Evolutionary conservation across 2,797 vertebrate genomes (phyloP), one percentile per base, ranked within the genome.

Genomic region (Tangara arthus): DNA sequence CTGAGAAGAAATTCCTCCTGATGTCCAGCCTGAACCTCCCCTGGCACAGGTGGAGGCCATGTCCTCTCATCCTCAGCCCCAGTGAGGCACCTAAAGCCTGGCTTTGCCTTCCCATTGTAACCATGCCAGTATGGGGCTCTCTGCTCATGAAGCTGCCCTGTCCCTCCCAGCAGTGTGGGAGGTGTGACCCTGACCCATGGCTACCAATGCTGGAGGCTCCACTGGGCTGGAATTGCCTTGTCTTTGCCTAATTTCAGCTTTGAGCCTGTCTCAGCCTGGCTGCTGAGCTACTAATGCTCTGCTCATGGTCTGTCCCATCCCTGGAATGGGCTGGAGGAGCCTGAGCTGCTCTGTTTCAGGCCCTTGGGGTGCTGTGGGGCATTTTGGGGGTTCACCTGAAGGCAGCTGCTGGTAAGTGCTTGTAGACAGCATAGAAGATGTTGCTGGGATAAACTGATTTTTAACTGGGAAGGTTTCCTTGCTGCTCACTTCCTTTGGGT

Each of bases 161-260:
- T 65, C 46, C 75, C n/a, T 52, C 6, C 0, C 18, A 0, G 46
- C 50, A 52, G 7, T 64, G 8, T 64, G 50, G 64, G 26, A 79
- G 20, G 21, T 0, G 0, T 50, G 59, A 71, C 55, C 63, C 14
- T n/a, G 50, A 35, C 23, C 47, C 13, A 2, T 1, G 3, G n/a
- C 65, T 90, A 19, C 44, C 1, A 2, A 0, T 49, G 68, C 47
- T 41, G 19, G 35, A 73, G 53, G 27, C n/a, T 66, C 9, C n/a
- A 60, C 70, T 49, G 47, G 14, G 7, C 47, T 52, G 35, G 30
- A 77, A 14, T 37, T 64, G 15, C 56, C 52, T 57, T 1, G 3
- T 35, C 27, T 91, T 46, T 26, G 21, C 60, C 66, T 84, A 15
- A 44, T 68, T 66, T 52, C 56, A 52, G 22, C 30, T 89, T 86